A percentile compares a stretch with the other conserved stretches of the same genome.
These are phyloP conservation scores for Diabrotica undecimpunctata DNA, from an alignment of 1,140 invertebrate genomes.

Conservation along the genomic window DNA sequence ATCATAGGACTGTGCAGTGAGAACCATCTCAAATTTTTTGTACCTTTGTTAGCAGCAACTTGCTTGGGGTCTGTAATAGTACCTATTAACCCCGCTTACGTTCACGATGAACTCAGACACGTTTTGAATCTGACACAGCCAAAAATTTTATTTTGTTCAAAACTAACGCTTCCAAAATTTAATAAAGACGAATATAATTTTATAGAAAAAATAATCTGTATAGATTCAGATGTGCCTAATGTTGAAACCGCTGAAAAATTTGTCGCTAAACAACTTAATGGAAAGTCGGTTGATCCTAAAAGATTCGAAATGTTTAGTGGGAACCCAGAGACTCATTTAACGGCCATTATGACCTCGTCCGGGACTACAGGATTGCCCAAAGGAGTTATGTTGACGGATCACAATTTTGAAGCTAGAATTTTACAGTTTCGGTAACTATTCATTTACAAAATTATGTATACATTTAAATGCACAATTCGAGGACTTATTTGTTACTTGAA, in stretches of 20 bases:
- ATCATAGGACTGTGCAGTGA: slow-evolving; percentile 55
- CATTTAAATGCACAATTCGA: no score
- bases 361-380: slow-evolving; percentile 72
- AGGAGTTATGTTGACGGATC: slow-evolving; percentile 68
- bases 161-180: slow-evolving; percentile 31
- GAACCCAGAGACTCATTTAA: slow-evolving; percentile 12
- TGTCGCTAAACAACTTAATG: no score
- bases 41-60: slow-evolving; percentile 50
- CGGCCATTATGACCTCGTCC: slow-evolving; percentile 52
- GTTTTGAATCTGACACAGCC: slow-evolving; percentile 51
- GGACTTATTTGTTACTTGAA: no score
- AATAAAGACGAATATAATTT: slow-evolving; percentile 22
- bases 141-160: slow-evolving; percentile 48
- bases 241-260: no score
- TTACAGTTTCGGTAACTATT: slow-evolving; percentile 10
- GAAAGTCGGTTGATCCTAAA: no score
- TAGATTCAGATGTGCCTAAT: no score
- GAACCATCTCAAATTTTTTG: slow-evolving; percentile 53
- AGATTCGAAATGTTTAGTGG: no score
- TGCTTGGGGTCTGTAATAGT: slow-evolving; percentile 54
- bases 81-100: slow-evolving; percentile 57
- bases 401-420: slow-evolving; percentile 39
- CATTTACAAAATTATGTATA: no score
- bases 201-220: slow-evolving; percentile 18
- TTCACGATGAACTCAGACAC: slow-evolving; percentile 51